Conservation (phyloP, 2,888 invertebrate species). For the Sepiola atlantica region DNA sequence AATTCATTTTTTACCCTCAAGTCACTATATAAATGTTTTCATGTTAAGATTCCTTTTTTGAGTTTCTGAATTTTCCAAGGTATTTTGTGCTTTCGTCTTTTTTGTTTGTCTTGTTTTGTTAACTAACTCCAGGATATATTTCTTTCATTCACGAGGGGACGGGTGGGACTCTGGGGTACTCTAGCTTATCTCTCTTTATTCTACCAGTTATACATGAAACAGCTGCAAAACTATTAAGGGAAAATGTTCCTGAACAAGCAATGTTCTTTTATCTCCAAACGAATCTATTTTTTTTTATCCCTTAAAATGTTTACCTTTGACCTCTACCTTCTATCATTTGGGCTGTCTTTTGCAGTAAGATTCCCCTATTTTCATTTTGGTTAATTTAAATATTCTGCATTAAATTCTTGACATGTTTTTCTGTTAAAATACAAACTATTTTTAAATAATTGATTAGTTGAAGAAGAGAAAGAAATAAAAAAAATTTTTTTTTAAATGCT, state of each 20-base stretch:
- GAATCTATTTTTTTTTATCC: background rate
- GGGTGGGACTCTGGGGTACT: background rate
- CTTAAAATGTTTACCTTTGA: background rate
- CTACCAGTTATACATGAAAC: background rate
- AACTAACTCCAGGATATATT: background rate
- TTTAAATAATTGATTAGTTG: too few relatives aligned
- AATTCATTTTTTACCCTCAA: too few relatives aligned
- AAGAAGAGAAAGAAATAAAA: too few relatives aligned
- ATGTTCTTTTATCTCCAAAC: background rate
- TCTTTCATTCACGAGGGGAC: background rate
- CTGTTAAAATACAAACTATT: too few relatives aligned
- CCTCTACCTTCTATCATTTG: background rate
- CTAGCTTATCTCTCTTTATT: background rate
- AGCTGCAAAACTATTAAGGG: background rate
- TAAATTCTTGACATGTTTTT: too few relatives aligned
- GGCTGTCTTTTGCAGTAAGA: background rate
- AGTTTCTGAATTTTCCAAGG: background rate
- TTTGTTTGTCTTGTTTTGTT: too few relatives aligned
- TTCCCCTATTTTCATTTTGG: too few relatives aligned
- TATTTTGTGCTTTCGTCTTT: background rate
- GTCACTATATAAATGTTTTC: background rate
- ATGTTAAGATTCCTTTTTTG: background rate
- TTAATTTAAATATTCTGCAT: too few relatives aligned
- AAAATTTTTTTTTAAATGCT: too few relatives aligned
- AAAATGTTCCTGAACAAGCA: background rate